These are phyloP conservation scores for Gobio gobio DNA, from an alignment of 2,113 vertebrate species.

Conservation along the genomic window DNA sequence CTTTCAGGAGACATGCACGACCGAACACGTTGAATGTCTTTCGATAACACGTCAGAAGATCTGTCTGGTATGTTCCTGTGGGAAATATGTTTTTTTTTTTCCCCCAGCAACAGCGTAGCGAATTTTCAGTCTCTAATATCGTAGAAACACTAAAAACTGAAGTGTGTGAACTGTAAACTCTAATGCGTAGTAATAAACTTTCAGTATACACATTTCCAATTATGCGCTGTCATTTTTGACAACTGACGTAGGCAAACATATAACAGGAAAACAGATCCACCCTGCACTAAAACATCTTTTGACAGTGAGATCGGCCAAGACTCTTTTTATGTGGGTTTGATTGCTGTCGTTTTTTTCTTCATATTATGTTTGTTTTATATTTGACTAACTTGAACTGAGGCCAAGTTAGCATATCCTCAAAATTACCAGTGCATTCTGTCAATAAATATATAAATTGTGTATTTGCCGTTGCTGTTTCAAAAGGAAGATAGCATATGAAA, in stretches of 20 bases:
- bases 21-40: conserved; percentile 69
- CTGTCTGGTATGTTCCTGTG: conserved; percentile 49
- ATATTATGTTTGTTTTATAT: background rate
- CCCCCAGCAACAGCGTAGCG: background rate
- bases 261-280: conserved; percentile 22
- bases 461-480: background rate
- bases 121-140: background rate
- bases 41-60: conserved; percentile 51
- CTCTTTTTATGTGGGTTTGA: background rate
- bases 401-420: background rate
- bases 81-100: conserved; percentile 3
- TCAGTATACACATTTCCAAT: background rate
- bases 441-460: background rate
- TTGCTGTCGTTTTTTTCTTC: background rate
- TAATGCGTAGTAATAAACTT: background rate
- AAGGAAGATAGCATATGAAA: background rate
- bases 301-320: background rate
- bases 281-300: conserved; percentile 8
- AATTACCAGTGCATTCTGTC: background rate
- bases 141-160: background rate
- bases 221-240: conserved; percentile 2
- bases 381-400: background rate
- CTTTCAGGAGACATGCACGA: conserved; percentile 62
- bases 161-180: background rate
- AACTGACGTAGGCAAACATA: background rate